Evolutionary conservation across 2,888 invertebrate genomes (phyloP).

Genomic region (Leptopilina syphax): DNA sequence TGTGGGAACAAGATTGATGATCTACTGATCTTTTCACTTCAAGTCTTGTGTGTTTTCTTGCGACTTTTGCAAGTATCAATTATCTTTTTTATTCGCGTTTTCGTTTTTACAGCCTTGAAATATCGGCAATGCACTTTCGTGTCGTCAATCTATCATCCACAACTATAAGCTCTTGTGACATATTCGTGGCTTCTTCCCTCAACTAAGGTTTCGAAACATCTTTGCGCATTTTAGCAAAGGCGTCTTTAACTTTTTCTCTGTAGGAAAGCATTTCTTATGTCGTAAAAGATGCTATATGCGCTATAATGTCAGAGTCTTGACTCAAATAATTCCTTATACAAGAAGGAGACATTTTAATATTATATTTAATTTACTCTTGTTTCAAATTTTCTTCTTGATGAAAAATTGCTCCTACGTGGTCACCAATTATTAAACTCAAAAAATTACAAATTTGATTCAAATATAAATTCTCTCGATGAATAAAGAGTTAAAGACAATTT

Average conservation of each 20-base stretch:
- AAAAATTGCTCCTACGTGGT: too few relatives aligned
- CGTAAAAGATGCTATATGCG: constrained; percentile 1
- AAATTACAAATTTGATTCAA: too few relatives aligned
- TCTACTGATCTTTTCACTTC: constrained; percentile 13
- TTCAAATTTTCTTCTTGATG: too few relatives aligned
- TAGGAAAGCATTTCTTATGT: neutral
- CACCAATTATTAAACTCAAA: too few relatives aligned
- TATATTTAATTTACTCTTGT: too few relatives aligned
- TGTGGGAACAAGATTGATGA: constrained; percentile 18
- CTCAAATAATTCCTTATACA: neutral
- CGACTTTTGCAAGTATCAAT: constrained; percentile 31
- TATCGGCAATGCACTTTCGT: constrained; percentile 22
- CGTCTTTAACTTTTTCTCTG: neutral
- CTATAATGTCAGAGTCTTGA: constrained; percentile 6
- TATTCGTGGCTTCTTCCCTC: constrained; percentile 29
- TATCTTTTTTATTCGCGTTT: constrained; percentile 24
- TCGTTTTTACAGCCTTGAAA: constrained; percentile 29
- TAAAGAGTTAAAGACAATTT: too few relatives aligned
- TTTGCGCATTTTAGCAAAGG: constrained; percentile 17
- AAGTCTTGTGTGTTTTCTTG: constrained; percentile 6
- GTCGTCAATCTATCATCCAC: constrained; percentile 35
- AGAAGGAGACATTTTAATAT: too few relatives aligned
- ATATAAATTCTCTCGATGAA: too few relatives aligned
- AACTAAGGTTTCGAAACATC: constrained; percentile 11
- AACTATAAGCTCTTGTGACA: constrained; percentile 17